A percentile compares a stretch with the other conserved stretches of the same genome.
These are phyloP conservation scores for Lampris incognitus DNA, from an alignment of 2,113 vertebrate species.

Conservation along the genomic window DNA sequence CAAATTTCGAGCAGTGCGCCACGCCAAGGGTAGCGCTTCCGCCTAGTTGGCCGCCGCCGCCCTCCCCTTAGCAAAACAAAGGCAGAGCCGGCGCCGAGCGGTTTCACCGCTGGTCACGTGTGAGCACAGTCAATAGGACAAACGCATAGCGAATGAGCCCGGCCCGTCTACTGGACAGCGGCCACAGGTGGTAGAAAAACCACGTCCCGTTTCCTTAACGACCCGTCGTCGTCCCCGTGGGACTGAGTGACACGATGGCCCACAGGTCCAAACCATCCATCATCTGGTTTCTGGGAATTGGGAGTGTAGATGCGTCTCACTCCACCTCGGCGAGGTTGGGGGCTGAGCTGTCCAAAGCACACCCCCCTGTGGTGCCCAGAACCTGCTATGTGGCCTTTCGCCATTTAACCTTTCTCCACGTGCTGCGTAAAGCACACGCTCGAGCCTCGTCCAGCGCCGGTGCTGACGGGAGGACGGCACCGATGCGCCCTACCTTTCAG, in stretches of 20 bases:
- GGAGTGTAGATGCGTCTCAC: conserved; percentile 23
- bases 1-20: no score
- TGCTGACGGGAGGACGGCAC: neutral
- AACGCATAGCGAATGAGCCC: neutral
- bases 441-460: neutral
- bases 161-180: neutral
- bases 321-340: conserved; percentile 10
- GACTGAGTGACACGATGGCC: conserved; percentile 23
- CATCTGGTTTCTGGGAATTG: conserved; percentile 24
- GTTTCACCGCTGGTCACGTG: no score
- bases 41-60: no score
- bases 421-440: neutral
- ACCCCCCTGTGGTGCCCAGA: conserved; percentile 36
- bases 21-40: no score
- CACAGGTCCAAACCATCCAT: conserved; percentile 29
- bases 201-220: neutral
- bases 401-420: neutral
- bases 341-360: neutral
- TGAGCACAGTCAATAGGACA: neutral
- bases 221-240: conserved; percentile 9
- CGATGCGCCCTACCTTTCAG: neutral
- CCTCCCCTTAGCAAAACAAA: no score
- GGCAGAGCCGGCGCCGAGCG: no score
- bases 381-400: conserved; percentile 19
- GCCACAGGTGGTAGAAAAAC: neutral